Percentiles rank a stretch among this genome's conserved stretches.
These are phyloP conservation scores for Sciurus vulgaris DNA, from an alignment of 2,797 vertebrate genomes.

Conservation along the genomic window DNA sequence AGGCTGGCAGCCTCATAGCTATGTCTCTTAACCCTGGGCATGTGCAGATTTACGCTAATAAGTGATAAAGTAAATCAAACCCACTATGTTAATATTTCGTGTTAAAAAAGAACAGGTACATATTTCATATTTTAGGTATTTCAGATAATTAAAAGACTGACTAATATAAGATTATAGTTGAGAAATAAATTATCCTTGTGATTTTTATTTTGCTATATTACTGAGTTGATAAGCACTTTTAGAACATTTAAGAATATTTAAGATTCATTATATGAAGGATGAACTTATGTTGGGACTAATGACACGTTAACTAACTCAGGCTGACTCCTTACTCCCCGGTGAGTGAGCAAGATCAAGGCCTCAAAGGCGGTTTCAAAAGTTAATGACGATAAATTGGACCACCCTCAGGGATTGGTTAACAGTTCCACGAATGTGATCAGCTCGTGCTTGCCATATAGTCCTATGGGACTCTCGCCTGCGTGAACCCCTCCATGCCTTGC, in stretches of 20 bases:
- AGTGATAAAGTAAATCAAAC: not conserved
- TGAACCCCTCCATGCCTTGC: no score
- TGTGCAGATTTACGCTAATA: not conserved
- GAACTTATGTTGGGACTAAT: no score
- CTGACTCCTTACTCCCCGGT: no score
- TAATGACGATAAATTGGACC: no score
- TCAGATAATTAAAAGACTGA: not conserved
- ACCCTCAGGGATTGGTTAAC: no score
- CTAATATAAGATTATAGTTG: not conserved
- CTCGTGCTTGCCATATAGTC: no score
- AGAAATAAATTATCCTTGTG: not conserved
- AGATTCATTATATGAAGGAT: not conserved
- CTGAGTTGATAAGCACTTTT: not conserved
- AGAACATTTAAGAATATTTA: not conserved
- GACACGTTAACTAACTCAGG: no score
- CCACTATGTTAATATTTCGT: not conserved
- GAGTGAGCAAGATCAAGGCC: no score
- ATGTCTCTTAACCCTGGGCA: not conserved
- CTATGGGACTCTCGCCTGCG: no score
- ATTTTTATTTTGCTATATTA: not conserved
- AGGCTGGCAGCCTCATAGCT: not conserved
- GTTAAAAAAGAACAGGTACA: not conserved
- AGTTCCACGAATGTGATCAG: no score
- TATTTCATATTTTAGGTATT: not conserved
- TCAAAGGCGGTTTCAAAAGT: no score